A percentile compares a stretch with the other conserved stretches of the same genome.
phyloP scores from a whole-genome alignment of 2,797 vertebrate genomes.

The Apodemus agrarius region DNA sequence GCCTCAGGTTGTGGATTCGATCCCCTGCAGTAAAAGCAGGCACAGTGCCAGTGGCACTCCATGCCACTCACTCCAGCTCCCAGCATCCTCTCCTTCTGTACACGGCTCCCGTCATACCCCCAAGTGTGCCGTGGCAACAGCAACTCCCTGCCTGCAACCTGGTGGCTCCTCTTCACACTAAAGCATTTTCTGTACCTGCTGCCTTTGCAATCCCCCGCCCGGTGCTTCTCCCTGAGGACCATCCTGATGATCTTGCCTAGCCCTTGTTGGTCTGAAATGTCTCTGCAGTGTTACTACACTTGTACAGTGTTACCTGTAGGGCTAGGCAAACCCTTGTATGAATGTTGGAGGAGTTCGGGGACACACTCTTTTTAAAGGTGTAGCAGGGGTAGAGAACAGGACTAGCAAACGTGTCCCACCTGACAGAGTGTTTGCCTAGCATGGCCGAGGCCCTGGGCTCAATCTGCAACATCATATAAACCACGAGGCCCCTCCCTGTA shows the following conservation, averaged over 20 bases:
- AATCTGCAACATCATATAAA: not conserved
- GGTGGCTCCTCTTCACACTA: not conserved
- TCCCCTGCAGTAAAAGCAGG: not conserved
- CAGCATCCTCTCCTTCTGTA: not conserved
- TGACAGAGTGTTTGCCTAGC: not conserved
- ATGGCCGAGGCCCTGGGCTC: not conserved
- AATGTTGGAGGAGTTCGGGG: not conserved
- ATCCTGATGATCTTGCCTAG: too few relatives aligned
- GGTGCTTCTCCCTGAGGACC: not conserved
- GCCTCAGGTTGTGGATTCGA: not conserved
- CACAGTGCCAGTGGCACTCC: too few relatives aligned
- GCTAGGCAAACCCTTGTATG: not conserved
- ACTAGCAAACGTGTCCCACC: not conserved
- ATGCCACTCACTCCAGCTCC: fast-evolving
- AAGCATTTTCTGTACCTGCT: not conserved
- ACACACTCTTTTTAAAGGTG: not conserved
- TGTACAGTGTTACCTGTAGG: not conserved
- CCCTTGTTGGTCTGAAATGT: not conserved
- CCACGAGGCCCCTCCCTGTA: not conserved
- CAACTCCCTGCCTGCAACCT: not conserved
- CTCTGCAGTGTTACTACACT: not conserved
- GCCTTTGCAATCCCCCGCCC: not conserved
- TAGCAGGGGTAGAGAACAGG: not conserved
- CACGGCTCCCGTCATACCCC: not conserved
- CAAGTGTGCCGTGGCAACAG: not conserved